These are phyloP conservation scores for Tinamus guttatus DNA, from an alignment of 2,113 vertebrate genomes.

Conservation along the genomic window DNA sequence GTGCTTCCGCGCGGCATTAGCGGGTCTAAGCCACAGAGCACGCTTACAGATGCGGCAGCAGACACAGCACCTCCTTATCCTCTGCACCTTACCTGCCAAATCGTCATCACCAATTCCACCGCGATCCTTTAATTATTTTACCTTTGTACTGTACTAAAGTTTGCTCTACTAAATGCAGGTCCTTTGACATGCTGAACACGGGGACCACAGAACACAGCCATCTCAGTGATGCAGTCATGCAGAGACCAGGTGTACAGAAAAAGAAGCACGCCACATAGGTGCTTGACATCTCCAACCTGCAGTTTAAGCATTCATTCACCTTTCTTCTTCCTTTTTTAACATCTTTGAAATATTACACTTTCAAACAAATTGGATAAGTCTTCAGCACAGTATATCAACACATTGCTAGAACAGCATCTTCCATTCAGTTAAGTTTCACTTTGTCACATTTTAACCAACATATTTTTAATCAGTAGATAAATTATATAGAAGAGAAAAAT, in stretches of 20 bases:
- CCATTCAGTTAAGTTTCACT: background rate
- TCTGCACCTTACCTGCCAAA: background rate
- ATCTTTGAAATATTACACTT: background rate
- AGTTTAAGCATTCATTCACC: background rate
- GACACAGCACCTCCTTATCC: background rate
- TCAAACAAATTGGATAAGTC: background rate
- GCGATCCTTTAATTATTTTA: background rate
- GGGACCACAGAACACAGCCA: background rate
- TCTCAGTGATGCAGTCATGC: accelerated
- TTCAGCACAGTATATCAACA: background rate
- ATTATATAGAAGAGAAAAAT: background rate
- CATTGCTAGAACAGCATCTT: background rate
- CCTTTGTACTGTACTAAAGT: background rate
- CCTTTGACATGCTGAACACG: background rate
- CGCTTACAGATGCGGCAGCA: background rate
- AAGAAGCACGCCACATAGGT: background rate
- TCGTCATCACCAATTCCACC: background rate
- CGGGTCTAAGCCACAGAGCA: background rate
- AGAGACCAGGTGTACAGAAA: background rate
- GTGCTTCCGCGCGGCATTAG: background rate
- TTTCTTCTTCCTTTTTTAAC: background rate
- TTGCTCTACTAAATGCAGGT: background rate
- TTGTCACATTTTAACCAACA: background rate
- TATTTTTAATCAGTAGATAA: background rate
- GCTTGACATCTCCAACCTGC: background rate